These are phyloP conservation scores for Atrina japonica DNA, from an alignment of 2,888 invertebrate genomes.

Conservation along the genomic window DNA sequence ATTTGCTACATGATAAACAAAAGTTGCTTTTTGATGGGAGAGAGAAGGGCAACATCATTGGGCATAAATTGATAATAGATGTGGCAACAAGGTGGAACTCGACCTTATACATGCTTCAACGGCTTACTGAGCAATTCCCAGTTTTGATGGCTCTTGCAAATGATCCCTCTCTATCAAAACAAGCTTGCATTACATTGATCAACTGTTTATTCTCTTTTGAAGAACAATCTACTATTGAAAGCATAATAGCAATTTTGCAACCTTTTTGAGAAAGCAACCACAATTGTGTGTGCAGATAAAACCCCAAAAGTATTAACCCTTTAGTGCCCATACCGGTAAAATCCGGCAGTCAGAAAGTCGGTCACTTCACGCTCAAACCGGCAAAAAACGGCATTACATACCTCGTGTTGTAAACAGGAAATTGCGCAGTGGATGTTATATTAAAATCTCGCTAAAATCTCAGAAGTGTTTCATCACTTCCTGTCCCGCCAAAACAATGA, in stretches of 20 bases:
- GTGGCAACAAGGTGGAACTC: conserved; percentile 43
- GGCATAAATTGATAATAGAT: conserved; percentile 41
- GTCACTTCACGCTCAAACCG: too few species aligned
- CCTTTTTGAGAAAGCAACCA: conserved; percentile 24
- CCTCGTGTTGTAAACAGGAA: too few species aligned
- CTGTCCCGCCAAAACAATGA: too few species aligned
- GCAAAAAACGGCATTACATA: too few species aligned
- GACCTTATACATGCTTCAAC: conserved; percentile 27
- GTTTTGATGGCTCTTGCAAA: conserved; percentile 32
- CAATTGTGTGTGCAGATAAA: conserved; percentile 24
- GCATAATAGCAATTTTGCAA: background rate
- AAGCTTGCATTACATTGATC: background rate
- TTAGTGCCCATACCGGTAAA: too few species aligned
- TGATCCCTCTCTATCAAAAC: conserved; percentile 10
- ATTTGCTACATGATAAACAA: conserved; percentile 29
- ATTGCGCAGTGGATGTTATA: too few species aligned
- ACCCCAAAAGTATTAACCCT: conserved; percentile 16
- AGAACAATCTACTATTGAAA: conserved; percentile 12
- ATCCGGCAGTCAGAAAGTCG: too few species aligned
- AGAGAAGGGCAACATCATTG: too few species aligned
- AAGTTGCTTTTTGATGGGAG: conserved; percentile 21
- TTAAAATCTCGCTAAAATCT: too few species aligned
- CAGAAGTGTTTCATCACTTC: too few species aligned
- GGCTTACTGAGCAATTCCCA: conserved; percentile 34
- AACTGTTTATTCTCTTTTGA: conserved; percentile 22